phyloP scores from a whole-genome alignment of 2,888 invertebrate genomes.

The Melipona beecheii region DNA sequence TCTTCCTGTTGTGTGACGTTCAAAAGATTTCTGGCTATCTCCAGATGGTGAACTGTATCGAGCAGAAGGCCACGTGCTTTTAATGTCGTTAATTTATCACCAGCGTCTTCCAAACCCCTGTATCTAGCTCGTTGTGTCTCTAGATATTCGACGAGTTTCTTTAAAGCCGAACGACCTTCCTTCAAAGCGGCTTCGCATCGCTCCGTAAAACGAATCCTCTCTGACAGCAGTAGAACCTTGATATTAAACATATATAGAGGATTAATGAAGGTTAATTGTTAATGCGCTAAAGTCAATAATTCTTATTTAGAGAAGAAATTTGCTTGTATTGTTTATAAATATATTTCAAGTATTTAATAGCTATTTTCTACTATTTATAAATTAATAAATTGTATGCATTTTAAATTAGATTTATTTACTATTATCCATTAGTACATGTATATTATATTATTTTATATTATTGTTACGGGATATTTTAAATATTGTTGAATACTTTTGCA shows the following conservation, averaged over 20 bases:
- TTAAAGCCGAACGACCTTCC: slow-evolving; percentile 75
- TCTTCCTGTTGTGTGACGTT: slow-evolving; percentile 78
- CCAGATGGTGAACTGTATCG: slow-evolving; percentile 96
- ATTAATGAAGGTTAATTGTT: neutral
- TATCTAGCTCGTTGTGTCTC: slow-evolving; percentile 86
- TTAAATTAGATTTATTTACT: no score
- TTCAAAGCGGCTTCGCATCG: slow-evolving; percentile 79
- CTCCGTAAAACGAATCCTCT: slow-evolving; percentile 80
- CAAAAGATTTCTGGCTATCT: slow-evolving; percentile 92
- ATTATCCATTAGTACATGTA: no score
- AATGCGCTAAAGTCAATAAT: neutral
- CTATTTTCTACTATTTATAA: no score
- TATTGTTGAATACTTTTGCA: no score
- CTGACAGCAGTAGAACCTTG: slow-evolving; percentile 77
- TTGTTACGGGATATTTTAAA: no score
- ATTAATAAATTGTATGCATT: no score
- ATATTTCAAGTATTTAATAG: no score
- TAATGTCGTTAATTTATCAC: slow-evolving; percentile 88
- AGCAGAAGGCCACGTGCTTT: slow-evolving; percentile 97
- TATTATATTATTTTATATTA: no score
- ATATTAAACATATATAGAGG: neutral
- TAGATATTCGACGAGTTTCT: slow-evolving; percentile 85
- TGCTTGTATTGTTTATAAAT: no score
- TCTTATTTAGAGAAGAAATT: neutral
- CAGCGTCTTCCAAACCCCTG: slow-evolving; percentile 84